phyloP scores from a whole-genome alignment of 1,140 invertebrate species.

The Sinella curviseta region DNA sequence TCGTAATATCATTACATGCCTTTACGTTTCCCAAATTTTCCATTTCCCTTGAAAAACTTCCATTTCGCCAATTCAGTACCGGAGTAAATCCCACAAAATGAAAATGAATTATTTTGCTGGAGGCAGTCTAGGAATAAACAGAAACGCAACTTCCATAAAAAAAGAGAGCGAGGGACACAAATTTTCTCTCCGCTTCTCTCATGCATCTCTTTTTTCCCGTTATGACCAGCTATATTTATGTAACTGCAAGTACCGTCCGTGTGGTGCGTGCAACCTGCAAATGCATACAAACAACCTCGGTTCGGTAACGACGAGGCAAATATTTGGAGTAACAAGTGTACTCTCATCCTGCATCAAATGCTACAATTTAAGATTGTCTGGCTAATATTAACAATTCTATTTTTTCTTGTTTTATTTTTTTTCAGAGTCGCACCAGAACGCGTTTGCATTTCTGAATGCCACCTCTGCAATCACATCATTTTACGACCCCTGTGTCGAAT shows the following conservation, averaged over 20 bases:
- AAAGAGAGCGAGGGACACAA: not conserved
- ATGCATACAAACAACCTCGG: too few relatives aligned
- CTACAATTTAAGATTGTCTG: too few relatives aligned
- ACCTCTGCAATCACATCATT: slow-evolving; percentile 47
- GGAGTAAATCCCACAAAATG: not conserved
- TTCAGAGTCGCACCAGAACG: slow-evolving; percentile 42
- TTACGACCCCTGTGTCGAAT: slow-evolving; percentile 51
- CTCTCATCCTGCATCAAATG: too few relatives aligned
- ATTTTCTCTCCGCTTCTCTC: not conserved
- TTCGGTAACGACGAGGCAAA: too few relatives aligned
- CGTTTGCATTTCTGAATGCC: slow-evolving; percentile 48
- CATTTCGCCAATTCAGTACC: not conserved
- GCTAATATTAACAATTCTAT: not conserved
- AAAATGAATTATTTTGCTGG: not conserved
- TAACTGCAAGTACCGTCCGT: too few relatives aligned
- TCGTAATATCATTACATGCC: too few relatives aligned
- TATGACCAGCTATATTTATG: too few relatives aligned
- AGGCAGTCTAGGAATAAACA: not conserved
- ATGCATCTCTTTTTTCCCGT: too few relatives aligned
- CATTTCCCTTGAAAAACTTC: too few relatives aligned
- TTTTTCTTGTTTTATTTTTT: not conserved
- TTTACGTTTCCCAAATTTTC: too few relatives aligned
- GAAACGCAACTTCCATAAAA: not conserved
- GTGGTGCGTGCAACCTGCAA: too few relatives aligned
- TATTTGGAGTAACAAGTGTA: too few relatives aligned